Evolutionary conservation across 2,888 invertebrate species (phyloP), one percentile per base, ranked within the genome.

Genomic region (Drosophila nigricruria): DNA sequence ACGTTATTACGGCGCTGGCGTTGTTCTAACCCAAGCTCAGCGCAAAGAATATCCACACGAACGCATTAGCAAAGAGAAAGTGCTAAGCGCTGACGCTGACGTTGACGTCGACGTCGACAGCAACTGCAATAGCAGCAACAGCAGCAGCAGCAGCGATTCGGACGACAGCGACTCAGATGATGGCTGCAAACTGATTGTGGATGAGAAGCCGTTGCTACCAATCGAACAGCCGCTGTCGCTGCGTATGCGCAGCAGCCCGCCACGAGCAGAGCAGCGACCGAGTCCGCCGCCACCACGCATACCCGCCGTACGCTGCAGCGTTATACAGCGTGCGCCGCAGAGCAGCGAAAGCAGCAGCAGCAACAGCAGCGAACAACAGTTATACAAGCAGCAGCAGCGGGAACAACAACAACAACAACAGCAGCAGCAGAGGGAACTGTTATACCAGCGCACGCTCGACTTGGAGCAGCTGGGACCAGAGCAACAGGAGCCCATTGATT

Each of bases 401-500:
- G 14, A 45, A n/a, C 45, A 45, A 25, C 16, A 8, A 1, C 27
- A 18, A 12, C 16, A 54, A 18, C 6, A 45, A 10, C 58, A 57
- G 30, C 64, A 43, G 23, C 57, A 54, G 56, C 61, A 62, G 30
- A 52, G 47, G 60, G 56, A 63, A 58, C 38, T 93, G 62, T 91
- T 95, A 79, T 95, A 95, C 52, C 81, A 79, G 53, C 75, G 81
- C 54, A 70, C 94, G 8, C 78, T 90, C 32, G 91, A 92, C 40
- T 73, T 91, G 23, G 92, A 92, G 32, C 91, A 93, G 65, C 70
- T 92, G 47, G 96, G 95, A 84, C 96, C 96, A 0, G 96, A 96
- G 91, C 96, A 97, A 93, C 97, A 97, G 71, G 97, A 97, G 85
- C 97, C 97, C 0, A 97, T 97, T 71, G 97, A 97, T 91, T 97